These are phyloP conservation scores for Danio kyathit DNA, from an alignment of 2,797 vertebrate species.

Conservation along the genomic window DNA sequence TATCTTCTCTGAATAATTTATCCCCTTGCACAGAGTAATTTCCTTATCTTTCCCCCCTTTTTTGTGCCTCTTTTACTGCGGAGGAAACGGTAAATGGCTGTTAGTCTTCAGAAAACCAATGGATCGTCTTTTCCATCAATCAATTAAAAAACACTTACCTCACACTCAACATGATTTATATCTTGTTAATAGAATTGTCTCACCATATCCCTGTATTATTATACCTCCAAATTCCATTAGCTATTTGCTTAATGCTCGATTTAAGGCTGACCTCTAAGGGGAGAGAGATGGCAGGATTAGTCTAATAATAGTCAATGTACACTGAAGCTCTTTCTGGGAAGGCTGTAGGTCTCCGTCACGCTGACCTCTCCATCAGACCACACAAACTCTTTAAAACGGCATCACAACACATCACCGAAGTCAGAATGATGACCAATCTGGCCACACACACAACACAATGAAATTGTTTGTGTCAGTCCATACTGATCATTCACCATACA, in stretches of 20 bases:
- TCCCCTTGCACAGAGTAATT: conserved; percentile 87
- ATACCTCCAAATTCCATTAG: conserved; percentile 98
- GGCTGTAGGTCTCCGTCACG: conserved; percentile 80
- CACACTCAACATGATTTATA: conserved; percentile 99
- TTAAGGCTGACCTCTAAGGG: conserved; percentile 92
- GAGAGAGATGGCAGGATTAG: conserved; percentile 79
- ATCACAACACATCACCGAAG: conserved; percentile 34
- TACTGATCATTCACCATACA: no score
- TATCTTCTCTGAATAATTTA: conserved; percentile 99
- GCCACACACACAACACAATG: no score
- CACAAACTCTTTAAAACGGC: conserved; percentile 52
- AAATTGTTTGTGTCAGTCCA: no score
- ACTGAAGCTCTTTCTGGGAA: conserved; percentile 87
- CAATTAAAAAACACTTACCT: conserved; percentile 99
- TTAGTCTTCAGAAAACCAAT: conserved; percentile 90
- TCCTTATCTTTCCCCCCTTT: conserved; percentile 85
- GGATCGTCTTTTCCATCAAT: conserved; percentile 97
- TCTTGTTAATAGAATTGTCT: conserved; percentile 99
- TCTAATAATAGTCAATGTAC: conserved; percentile 81
- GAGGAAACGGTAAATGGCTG: conserved; percentile 91
- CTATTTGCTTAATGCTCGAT: conserved; percentile 93
- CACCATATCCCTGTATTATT: conserved; percentile 99
- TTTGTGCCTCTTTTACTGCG: conserved; percentile 88
- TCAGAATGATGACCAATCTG: no score
- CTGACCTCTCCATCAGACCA: conserved; percentile 59